Evolutionary conservation across 2,797 vertebrate genomes (phyloP).

Genomic region (Sylvilagus floridanus): DNA sequence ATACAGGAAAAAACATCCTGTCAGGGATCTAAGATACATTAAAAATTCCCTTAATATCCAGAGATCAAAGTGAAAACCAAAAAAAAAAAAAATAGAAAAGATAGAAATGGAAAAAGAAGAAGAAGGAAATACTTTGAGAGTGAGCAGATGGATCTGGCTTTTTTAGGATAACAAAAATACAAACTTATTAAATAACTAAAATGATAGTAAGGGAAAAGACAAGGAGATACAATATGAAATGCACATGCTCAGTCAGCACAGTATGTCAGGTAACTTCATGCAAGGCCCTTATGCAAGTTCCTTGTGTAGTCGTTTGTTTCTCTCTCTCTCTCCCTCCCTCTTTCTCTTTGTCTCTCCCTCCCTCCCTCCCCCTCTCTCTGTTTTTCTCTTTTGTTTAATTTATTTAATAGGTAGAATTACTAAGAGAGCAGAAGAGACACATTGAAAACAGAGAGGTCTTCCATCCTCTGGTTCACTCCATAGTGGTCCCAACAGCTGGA

Average conservation of each 20-base stretch:
- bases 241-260: background rate
- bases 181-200: background rate
- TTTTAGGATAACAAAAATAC: background rate
- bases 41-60: background rate
- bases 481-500: too few relatives aligned
- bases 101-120: background rate
- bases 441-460: too few relatives aligned
- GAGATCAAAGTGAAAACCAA: background rate
- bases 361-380: too few relatives aligned
- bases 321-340: too few relatives aligned
- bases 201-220: background rate
- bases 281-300: background rate
- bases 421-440: too few relatives aligned
- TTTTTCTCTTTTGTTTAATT: too few relatives aligned
- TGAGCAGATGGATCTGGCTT: background rate
- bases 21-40: background rate
- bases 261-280: background rate
- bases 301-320: background rate
- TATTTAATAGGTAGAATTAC: too few relatives aligned
- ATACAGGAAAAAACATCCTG: background rate
- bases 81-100: background rate
- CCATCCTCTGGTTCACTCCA: too few relatives aligned
- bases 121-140: background rate
- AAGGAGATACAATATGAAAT: background rate
- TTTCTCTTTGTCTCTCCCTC: too few relatives aligned